phyloP scores from a whole-genome alignment of 2,888 invertebrate species.

The Euplexia lucipara region DNA sequence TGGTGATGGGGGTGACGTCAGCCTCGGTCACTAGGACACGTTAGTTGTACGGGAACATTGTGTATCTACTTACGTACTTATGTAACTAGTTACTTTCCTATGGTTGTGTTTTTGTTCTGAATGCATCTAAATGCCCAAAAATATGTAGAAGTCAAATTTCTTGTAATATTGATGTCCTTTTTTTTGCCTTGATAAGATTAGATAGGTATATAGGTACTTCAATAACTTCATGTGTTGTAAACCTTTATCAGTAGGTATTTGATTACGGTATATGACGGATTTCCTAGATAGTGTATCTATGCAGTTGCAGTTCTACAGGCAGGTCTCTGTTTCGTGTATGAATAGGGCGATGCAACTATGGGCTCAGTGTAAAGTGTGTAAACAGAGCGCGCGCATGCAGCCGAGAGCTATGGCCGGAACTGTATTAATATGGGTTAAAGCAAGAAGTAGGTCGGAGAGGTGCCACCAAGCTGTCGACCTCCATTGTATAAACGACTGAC shows the following conservation, averaged over 20 bases:
- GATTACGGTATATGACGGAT: slow-evolving; percentile 25
- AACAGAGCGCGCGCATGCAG: slow-evolving; percentile 41
- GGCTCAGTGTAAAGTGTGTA: slow-evolving; percentile 46
- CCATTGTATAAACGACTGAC: slow-evolving; percentile 43
- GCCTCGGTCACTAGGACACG: slow-evolving; percentile 55
- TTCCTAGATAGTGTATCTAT: slow-evolving; percentile 8
- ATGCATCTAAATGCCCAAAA: slow-evolving; percentile 11
- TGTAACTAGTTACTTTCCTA: slow-evolving; percentile 16
- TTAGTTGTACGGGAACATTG: slow-evolving; percentile 20
- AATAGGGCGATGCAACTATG: slow-evolving; percentile 29
- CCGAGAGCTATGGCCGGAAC: slow-evolving; percentile 56
- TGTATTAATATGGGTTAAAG: slow-evolving; percentile 69
- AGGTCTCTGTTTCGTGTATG: slow-evolving; percentile 6
- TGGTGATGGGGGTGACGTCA: slow-evolving; percentile 61
- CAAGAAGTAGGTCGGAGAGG: slow-evolving; percentile 74
- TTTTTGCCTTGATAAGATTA: slow-evolving; percentile 62
- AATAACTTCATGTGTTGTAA: slow-evolving; percentile 17
- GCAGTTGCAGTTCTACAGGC: slow-evolving; percentile 33
- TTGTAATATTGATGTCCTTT: slow-evolving; percentile 42
- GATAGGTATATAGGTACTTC: too few species aligned
- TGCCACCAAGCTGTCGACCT: slow-evolving; percentile 61
- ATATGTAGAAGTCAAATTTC: slow-evolving; percentile 15
- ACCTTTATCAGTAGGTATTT: slow-evolving; percentile 52
- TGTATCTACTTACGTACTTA: slow-evolving; percentile 1
- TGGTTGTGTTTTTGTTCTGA: not conserved